These are phyloP conservation scores for Myripristis jacobus DNA, from an alignment of 2,797 vertebrate genomes.

Conservation along the genomic window DNA sequence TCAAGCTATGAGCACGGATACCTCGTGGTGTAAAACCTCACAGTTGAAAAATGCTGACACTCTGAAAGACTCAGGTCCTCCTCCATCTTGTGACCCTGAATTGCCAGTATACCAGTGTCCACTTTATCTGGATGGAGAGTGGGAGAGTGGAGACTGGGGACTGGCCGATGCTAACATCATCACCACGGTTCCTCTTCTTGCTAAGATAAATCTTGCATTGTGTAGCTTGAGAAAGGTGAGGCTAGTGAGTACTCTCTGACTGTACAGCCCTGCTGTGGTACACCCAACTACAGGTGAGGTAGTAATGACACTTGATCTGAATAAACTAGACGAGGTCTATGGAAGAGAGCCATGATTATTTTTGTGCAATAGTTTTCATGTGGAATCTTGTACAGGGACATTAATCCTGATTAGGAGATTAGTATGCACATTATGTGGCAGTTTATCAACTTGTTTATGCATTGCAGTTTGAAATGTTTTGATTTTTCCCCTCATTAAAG, in stretches of 20 bases:
- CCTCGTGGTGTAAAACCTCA: background rate
- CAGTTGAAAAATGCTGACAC: slow-evolving; percentile 19
- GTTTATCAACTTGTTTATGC: background rate
- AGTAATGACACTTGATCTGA: too few relatives aligned
- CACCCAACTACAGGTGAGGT: background rate
- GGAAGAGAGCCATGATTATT: background rate
- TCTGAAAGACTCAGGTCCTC: background rate
- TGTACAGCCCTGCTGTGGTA: background rate
- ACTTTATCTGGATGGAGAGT: slow-evolving; percentile 75
- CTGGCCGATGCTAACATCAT: slow-evolving; percentile 71
- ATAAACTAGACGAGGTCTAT: background rate
- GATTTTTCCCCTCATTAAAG: background rate
- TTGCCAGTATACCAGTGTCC: slow-evolving; percentile 83
- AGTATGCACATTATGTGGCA: background rate
- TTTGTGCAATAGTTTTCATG: background rate
- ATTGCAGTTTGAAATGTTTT: background rate
- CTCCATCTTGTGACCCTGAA: slow-evolving; percentile 6
- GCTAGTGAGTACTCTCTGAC: slow-evolving; percentile 72
- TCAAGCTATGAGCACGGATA: slow-evolving; percentile 14
- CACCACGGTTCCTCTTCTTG: slow-evolving; percentile 70
- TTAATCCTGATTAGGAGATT: background rate
- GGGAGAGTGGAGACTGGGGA: slow-evolving; percentile 35
- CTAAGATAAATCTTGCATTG: slow-evolving; percentile 68
- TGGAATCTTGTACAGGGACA: background rate
- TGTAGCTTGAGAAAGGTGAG: slow-evolving; percentile 78